These are phyloP conservation scores for Oreotrochilus melanogaster DNA, from an alignment of 2,113 vertebrate genomes.

Conservation along the genomic window DNA sequence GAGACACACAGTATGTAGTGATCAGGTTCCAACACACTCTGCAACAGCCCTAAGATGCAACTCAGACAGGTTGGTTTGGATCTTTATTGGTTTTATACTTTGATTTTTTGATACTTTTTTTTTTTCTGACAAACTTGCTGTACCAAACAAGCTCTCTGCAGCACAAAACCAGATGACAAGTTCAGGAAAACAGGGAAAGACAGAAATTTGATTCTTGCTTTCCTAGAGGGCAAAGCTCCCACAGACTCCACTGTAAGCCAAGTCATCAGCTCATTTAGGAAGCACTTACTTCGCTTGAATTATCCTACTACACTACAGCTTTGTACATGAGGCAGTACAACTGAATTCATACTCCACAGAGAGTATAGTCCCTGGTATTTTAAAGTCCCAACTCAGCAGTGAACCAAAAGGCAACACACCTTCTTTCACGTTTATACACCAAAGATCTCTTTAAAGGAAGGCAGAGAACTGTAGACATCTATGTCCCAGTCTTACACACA, in stretches of 20 bases:
- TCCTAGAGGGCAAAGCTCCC: not conserved
- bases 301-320: not conserved
- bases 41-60: not conserved
- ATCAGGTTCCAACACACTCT: not conserved
- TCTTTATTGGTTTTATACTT: not conserved
- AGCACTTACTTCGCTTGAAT: not conserved
- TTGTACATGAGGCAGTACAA: not conserved
- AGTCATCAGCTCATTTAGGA: not conserved
- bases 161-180: not conserved
- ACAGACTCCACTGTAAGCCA: not conserved
- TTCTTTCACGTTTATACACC: not conserved
- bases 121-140: not conserved
- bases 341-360: not conserved
- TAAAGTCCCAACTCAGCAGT: not conserved
- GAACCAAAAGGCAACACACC: not conserved
- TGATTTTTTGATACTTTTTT: not conserved
- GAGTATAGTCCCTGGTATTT: not conserved
- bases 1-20: not conserved
- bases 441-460: not conserved
- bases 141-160: not conserved
- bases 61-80: not conserved
- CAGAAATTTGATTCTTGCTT: not conserved
- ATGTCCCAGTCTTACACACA: not conserved
- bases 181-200: not conserved
- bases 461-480: not conserved